Conservation (phyloP, 2,888 invertebrate species). For the Drosophila mettleri region DNA sequence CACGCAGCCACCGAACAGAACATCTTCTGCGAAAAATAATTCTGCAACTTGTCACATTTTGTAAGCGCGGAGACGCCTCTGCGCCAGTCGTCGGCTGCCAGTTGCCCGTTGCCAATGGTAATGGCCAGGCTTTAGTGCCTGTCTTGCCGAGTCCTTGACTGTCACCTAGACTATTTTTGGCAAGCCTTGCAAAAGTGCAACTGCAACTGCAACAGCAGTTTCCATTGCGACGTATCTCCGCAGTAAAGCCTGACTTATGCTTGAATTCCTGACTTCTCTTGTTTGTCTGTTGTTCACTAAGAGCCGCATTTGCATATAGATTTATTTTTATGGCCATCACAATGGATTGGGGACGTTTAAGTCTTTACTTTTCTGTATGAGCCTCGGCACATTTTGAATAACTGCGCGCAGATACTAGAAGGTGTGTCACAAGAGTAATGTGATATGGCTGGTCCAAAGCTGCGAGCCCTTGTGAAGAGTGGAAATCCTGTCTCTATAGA, state of each 20-base stretch:
- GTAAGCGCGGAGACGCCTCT: conserved; percentile 72
- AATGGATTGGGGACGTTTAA: conserved; percentile 43
- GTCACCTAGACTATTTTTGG: conserved; percentile 66
- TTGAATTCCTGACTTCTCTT: conserved; percentile 24
- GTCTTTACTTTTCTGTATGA: conserved; percentile 55
- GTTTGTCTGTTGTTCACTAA: conserved; percentile 56
- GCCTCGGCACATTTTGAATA: conserved; percentile 21
- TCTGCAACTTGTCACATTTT: conserved; percentile 80
- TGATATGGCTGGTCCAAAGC: neutral
- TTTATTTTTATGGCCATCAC: conserved; percentile 74
- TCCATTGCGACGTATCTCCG: conserved; percentile 29
- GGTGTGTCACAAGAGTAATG: conserved; percentile 5
- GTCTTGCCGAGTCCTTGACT: conserved; percentile 65
- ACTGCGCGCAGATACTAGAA: neutral
- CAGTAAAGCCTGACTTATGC: conserved; percentile 41
- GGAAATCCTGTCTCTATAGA: too few species aligned
- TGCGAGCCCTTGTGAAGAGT: neutral
- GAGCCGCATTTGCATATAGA: conserved; percentile 73
- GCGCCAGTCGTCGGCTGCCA: conserved; percentile 49
- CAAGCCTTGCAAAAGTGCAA: conserved; percentile 16
- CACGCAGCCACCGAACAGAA: conserved; percentile 69
- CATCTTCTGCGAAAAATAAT: conserved; percentile 80
- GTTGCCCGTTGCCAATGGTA: conserved; percentile 23
- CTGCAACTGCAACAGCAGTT: conserved; percentile 11
- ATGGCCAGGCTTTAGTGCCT: conserved; percentile 24